Evolutionary conservation across 2,888 invertebrate genomes (phyloP), one percentile per base, ranked within the genome.

Genomic region (Spisula subtruncata): DNA sequence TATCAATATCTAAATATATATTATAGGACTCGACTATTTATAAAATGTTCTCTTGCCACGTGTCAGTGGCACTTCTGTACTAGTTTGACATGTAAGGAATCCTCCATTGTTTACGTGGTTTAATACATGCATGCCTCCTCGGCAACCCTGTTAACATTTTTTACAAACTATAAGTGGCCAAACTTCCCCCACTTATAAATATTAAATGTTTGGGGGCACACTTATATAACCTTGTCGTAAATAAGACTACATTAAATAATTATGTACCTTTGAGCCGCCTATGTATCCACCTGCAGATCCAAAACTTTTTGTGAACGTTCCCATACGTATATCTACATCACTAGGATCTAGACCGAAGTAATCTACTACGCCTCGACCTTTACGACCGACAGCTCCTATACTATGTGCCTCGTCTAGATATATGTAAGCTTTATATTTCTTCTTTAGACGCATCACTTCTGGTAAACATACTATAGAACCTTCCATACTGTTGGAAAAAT

Each of bases 321-420:
- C 99, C 99, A 99, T 99, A 93, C 99, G 97, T 95, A 97, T 96
- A 93, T 99, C 99, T 29, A 99, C 97, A 96, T 99, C 98, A 5
- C 97, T 97, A 0, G 99, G 98, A 97, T 98, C 97, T 91, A 98
- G 98, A 80, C 98, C 98, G 96, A 98, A 98, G 97, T 98, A 98
- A 97, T 99, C 99, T 0, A 98, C 97, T 48, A 98, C 98, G 20
- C 99, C 99, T 93, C 98, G 97, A 0, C 99, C 99, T 94, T 97
- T 97, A 54, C 98, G 97, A 5, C 99, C 99, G 97, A 99, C 97
- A 0, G 99, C 99, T 86, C 99, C 99, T 91, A 99, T 98, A 96
- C 99, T 99, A 97, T 99, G 99, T 81, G 99, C 99, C 97, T 99
- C 99, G 97, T 99, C 99, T 96, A 99, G 97, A 97, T 99, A 99